Base-by-base conservation (phyloP, 2,113 vertebrate species). In the Bucco capensis region DNA sequence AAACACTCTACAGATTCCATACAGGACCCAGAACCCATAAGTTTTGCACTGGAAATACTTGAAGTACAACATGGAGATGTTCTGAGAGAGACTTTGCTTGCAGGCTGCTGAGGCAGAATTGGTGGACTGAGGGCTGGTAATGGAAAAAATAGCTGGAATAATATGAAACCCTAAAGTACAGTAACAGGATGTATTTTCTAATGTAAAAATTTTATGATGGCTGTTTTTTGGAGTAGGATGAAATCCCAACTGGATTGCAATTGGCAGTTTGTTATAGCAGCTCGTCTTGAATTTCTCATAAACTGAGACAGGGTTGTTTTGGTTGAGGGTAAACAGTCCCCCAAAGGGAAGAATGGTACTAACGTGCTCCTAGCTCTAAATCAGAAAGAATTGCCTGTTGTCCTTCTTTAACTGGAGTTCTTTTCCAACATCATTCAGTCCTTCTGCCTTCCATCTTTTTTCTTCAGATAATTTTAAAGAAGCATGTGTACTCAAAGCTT, bases 141-240 rank as follows among this genome's bases (percentile, higher is more conserved):
- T 61, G 73, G 73, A 80, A 93, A 69, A 88, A 92, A 82, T 91
- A 78, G 79, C 77, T 87, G 56, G 54, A 90, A 88, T 86, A 71
- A 56, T 91, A 90, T 80, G 93, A 93, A 96, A 86, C 89, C 73
- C 72, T 90, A 12, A 95, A 92, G 87, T 72, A 81, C 56, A 90
- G 93, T 89, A 95, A 85, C 33, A 9, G 75, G 62, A 89, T 90
- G 42, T 88, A 88, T 94, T 93, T 92, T 84, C 61, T 60, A 86
- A 74, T 90, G 89, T 86, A 93, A 95, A 95, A 83, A 51, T 90
- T 93, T 92, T 78, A 94, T 92, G 91, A 88, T 56, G 85, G 50
- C 69, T 89, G 46, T 56, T 92, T 93, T 93, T 56, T 67, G 70
- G 66, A 70, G 82, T 51, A 82, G 84, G 83, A 89, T 92, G 71